These are phyloP conservation scores for Smutsia temminckii DNA, from an alignment of 2,797 vertebrate genomes.

Conservation along the genomic window DNA sequence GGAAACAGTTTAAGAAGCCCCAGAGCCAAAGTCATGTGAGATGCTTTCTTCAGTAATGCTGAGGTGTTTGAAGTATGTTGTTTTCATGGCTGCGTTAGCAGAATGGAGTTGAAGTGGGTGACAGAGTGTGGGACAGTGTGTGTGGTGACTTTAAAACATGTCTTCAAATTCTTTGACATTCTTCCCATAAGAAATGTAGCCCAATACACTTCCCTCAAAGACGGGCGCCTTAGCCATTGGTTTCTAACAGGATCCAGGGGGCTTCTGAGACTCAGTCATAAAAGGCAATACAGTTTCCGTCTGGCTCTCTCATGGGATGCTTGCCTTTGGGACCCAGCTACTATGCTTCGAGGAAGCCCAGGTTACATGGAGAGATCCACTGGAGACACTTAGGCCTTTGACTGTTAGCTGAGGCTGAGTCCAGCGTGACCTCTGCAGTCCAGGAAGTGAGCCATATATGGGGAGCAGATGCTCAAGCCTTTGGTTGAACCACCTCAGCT, in stretches of 20 bases:
- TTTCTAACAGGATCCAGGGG: background rate
- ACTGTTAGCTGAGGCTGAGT: background rate
- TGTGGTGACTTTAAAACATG: background rate
- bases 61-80: background rate
- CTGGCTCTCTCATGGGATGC: background rate
- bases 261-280: background rate
- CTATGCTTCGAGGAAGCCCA: background rate
- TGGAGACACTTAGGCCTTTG: background rate
- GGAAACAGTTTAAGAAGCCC: background rate
- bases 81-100: background rate
- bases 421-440: background rate
- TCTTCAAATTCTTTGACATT: background rate
- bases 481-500: background rate
- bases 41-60: background rate
- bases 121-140: background rate
- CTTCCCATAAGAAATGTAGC: background rate
- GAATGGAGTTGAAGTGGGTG: background rate
- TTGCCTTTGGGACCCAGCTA: background rate
- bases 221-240: background rate
- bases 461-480: background rate
- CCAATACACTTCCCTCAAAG: background rate
- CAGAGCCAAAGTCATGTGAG: background rate
- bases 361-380: background rate
- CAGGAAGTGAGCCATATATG: background rate
- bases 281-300: background rate